These are phyloP conservation scores for Acleris literana DNA, from an alignment of 2,888 invertebrate species.

Conservation along the genomic window DNA sequence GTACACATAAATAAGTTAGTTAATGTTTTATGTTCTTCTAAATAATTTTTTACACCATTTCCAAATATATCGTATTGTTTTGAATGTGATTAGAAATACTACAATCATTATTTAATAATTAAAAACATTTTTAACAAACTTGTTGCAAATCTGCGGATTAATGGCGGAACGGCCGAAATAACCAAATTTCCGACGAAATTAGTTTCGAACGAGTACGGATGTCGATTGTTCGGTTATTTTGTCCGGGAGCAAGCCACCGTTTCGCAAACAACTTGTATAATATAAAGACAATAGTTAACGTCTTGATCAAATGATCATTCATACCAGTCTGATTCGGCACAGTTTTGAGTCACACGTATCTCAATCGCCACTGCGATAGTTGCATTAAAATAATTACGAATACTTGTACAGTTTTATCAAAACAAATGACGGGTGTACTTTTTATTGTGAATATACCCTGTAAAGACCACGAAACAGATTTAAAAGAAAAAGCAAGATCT, in stretches of 20 bases:
- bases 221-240: conserved; percentile 55
- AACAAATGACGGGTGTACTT: conserved; percentile 82
- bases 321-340: conserved; percentile 11
- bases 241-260: conserved; percentile 43
- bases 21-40: no score
- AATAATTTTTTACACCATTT: no score
- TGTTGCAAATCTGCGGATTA: neutral
- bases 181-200: conserved; percentile 21
- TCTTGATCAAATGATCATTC: conserved; percentile 14
- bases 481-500: conserved; percentile 45
- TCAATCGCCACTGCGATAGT: neutral
- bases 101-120: neutral
- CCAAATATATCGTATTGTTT: no score
- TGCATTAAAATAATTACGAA: neutral
- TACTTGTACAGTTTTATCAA: neutral
- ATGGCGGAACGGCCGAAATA: conserved; percentile 16
- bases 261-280: conserved; percentile 36
- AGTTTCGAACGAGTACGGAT: conserved; percentile 48
- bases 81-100: neutral
- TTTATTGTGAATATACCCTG: conserved; percentile 84
- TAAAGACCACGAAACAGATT: conserved; percentile 72
- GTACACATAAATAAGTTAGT: no score
- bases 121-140: neutral
- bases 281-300: conserved; percentile 33
- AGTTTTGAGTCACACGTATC: conserved; percentile 1